Conservation (phyloP, 35 echinoderm and acorn worm species). For the Apostichopus parvimensis region DNA sequence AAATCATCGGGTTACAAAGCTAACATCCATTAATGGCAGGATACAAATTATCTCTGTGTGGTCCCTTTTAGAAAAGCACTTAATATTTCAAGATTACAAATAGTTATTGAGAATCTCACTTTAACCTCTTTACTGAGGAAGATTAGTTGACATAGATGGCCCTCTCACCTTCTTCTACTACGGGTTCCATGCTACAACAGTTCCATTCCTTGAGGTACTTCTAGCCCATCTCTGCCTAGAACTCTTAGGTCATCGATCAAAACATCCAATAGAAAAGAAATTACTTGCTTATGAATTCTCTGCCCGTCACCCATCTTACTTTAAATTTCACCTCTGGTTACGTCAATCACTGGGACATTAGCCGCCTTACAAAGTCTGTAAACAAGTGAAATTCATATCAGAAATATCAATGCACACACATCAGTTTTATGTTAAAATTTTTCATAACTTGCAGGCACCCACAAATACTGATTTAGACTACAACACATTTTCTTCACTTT, state of each 20-base stretch:
- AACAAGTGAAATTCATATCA: neutral
- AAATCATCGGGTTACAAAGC: too few species aligned
- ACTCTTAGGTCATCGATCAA: neutral
- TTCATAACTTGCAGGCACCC: too few species aligned
- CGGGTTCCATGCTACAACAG: neutral
- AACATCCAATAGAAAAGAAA: neutral
- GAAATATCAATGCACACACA: too few species aligned
- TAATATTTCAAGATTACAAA: too few species aligned
- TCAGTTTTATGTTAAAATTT: too few species aligned
- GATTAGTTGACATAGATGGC: neutral
- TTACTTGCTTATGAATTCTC: too few species aligned
- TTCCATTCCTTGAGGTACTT: neutral
- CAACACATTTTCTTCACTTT: too few species aligned
- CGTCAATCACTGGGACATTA: neutral
- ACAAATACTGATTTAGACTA: too few species aligned
- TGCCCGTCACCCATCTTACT: neutral
- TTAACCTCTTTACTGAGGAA: neutral
- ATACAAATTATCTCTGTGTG: too few species aligned
- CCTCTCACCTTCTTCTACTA: neutral
- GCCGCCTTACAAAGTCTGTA: neutral
- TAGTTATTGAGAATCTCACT: neutral
- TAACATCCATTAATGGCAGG: too few species aligned
- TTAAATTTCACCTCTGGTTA: neutral
- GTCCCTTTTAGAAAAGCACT: too few species aligned
- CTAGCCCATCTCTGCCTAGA: neutral